Conservation (phyloP, 2,113 vertebrate species). For the Pterocles gutturalis region DNA sequence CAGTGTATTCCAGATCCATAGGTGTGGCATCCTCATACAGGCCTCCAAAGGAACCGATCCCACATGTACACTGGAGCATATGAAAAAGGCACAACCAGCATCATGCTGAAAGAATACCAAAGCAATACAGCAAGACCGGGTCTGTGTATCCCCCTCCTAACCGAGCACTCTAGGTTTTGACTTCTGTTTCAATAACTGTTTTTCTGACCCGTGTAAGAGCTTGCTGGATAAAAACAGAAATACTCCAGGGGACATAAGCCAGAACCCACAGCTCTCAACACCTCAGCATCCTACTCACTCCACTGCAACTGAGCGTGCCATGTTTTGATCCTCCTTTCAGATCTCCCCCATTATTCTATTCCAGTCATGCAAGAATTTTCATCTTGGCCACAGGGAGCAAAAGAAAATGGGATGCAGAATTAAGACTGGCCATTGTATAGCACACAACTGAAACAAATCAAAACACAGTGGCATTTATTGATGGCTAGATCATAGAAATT, state of each 20-base stretch:
- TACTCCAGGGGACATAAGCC: background rate
- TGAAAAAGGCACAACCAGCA: too few species aligned
- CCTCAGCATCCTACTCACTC: background rate
- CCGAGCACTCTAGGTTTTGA: background rate
- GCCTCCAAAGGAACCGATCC: background rate
- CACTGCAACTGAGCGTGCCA: fast-evolving
- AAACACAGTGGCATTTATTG: background rate
- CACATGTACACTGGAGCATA: fast-evolving
- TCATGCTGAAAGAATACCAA: background rate
- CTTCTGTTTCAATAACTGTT: background rate
- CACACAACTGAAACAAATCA: too few species aligned
- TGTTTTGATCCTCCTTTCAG: background rate
- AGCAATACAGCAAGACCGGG: too few species aligned
- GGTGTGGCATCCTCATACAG: background rate
- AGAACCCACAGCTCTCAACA: background rate
- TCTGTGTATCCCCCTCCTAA: background rate
- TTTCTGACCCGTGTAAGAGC: background rate
- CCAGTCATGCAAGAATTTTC: background rate
- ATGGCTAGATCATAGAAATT: background rate
- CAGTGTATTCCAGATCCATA: fast-evolving
- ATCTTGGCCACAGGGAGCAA: background rate
- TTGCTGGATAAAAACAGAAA: background rate
- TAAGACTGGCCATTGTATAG: fast-evolving
- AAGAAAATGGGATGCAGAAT: background rate
- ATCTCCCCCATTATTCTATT: background rate